phyloP scores from a whole-genome alignment of 2,888 invertebrate species.

The Luperina nickerlii region DNA sequence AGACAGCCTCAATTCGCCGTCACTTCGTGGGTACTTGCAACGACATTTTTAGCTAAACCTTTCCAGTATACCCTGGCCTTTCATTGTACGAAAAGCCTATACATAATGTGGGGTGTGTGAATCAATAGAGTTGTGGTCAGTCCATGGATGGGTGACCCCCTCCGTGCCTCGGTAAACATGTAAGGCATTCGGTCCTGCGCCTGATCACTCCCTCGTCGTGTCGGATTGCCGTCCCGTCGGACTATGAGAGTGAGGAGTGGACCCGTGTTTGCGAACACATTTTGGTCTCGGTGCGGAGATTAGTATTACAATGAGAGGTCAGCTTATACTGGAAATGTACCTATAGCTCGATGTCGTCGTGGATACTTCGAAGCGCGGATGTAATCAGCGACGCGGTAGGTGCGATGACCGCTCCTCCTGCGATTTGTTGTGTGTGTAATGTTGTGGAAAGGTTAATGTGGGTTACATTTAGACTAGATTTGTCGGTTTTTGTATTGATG shows the following conservation, averaged over 20 bases:
- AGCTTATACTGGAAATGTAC: not conserved
- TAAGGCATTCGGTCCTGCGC: not conserved
- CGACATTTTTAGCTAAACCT: not conserved
- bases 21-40: not conserved
- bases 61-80: not conserved
- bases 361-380: constrained; percentile 50
- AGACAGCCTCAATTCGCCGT: constrained; percentile 29
- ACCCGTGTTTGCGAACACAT: not conserved
- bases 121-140: too few relatives aligned
- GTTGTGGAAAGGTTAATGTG: not conserved
- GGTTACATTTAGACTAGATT: not conserved
- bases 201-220: not conserved
- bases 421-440: constrained; percentile 19
- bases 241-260: not conserved
- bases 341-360: constrained; percentile 1
- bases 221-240: not conserved
- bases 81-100: too few relatives aligned
- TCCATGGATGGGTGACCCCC: not conserved
- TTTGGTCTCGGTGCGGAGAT: not conserved
- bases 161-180: not conserved
- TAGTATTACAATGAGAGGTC: not conserved
- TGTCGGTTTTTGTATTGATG: not conserved
- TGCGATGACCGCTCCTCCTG: constrained; percentile 44
- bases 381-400: constrained; percentile 42
- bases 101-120: not conserved